These are phyloP conservation scores for Didymodactylos carnosus DNA, from an alignment of 2,888 invertebrate species.

Conservation along the genomic window DNA sequence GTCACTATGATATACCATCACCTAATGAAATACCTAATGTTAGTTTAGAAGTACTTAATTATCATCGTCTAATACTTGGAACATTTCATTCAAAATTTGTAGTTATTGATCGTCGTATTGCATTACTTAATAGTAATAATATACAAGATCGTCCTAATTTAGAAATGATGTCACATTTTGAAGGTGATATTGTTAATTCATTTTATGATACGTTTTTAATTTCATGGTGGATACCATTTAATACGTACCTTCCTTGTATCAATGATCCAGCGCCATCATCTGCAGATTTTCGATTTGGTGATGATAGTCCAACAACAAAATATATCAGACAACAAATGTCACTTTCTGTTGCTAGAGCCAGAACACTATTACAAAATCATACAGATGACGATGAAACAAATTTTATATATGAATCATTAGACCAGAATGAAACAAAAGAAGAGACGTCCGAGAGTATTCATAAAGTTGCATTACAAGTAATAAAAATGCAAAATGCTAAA, in stretches of 20 bases:
- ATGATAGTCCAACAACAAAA: neutral
- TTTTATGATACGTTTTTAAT: neutral
- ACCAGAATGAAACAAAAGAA: neutral
- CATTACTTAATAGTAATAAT: neutral
- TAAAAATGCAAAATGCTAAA: too few relatives aligned
- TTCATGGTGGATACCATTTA: neutral
- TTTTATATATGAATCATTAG: neutral
- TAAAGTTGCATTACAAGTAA: too few relatives aligned
- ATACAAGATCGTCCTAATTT: neutral
- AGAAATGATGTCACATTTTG: neutral
- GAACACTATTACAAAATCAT: neutral
- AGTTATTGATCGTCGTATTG: neutral
- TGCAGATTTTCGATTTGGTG: neutral
- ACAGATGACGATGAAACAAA: neutral
- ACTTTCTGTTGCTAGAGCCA: neutral
- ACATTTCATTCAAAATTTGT: neutral
- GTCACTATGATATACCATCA: neutral
- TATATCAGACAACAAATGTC: neutral
- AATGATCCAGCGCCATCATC: neutral
- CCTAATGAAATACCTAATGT: neutral
- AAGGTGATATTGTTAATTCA: neutral
- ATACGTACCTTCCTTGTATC: neutral
- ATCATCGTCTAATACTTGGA: neutral
- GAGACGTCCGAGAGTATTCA: too few relatives aligned
- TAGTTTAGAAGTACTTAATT: neutral